Evolutionary conservation across 2,797 vertebrate genomes (phyloP), one percentile per base, ranked within the genome.

Genomic region (Coregonus ussuriensis): DNA sequence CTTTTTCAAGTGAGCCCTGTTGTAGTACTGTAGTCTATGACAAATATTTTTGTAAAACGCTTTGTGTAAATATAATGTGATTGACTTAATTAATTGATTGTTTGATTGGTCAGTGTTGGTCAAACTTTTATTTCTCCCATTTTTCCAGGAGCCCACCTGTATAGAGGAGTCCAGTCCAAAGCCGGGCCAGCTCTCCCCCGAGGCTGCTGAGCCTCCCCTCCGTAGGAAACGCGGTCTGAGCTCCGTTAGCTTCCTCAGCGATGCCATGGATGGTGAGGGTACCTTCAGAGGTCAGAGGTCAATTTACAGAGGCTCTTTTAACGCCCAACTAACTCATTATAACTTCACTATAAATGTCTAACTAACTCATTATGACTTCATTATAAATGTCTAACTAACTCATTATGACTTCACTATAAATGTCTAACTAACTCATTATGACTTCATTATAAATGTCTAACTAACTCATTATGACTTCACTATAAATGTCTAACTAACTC

Each of bases 241-340:
- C 1, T 96, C 97, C 0, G 95, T 97, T 93, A 99, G 97, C 66
- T 95, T 98, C 86, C 94, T 98, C 81, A 99, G 97, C 78, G 98
- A 98, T 1, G 97, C 94, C 73, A 95, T 99, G 88, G 98, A 99
- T 21, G 98, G 98, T 98, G 91, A 88, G 95, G 81, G 16, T 51
- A 7, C 62, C 14, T 71, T 35, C 54, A 77, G 54, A 81, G 75
- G 79, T 81, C 53, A 80, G 75, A 77, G 74, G 71, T 80, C 37
- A 73, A n/a, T 25, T 73, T 73, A 72, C 70, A 6, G 18, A 71
- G 78, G 72, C 54, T n/a, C n/a, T 74, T 63, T 59, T 79, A 56
- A 62, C 47, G 59, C 72, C 52, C 33, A 59, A n/a, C 6, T 33
- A n/a, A 37, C 14, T 15, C 66, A 29, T 66, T 13, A 31, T 29